Evolutionary conservation across 1,140 invertebrate species (phyloP).

Genomic region (Caenorhabditis remanei): DNA sequence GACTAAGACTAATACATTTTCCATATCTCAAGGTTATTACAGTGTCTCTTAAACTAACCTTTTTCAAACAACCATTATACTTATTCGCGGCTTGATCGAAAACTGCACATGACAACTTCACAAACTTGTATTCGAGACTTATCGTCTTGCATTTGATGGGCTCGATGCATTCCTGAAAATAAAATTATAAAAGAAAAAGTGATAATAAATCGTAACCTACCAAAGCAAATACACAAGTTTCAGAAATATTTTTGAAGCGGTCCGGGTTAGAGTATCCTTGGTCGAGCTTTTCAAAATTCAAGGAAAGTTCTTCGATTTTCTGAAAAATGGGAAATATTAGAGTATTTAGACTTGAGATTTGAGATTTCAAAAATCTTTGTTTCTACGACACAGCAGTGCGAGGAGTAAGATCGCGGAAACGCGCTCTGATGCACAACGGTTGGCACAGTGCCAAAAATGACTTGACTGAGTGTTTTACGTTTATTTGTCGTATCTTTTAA

Average conservation of each 20-base stretch:
- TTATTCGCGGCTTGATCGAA: background rate
- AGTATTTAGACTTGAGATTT: too few species aligned
- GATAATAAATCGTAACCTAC: background rate
- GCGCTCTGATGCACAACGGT: too few species aligned
- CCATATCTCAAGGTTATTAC: background rate
- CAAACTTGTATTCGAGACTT: background rate
- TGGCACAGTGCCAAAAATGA: too few species aligned
- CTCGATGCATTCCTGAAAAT: background rate
- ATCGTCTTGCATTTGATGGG: conserved; percentile 7
- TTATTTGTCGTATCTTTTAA: too few species aligned
- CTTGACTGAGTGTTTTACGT: too few species aligned
- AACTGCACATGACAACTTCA: background rate
- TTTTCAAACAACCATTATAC: conserved; percentile 4
- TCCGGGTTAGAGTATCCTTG: background rate
- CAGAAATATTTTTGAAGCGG: background rate
- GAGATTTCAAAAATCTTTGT: too few species aligned
- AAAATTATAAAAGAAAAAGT: background rate
- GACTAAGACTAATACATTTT: too few species aligned
- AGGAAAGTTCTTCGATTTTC: background rate
- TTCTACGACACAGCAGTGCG: too few species aligned
- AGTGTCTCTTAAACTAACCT: background rate
- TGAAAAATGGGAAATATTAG: background rate
- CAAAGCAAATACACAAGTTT: background rate
- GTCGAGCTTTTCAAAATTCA: background rate
- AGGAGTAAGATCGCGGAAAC: too few species aligned